phyloP scores from a whole-genome alignment of 2,888 invertebrate genomes.

The Xestoiulus laeticollis region DNA sequence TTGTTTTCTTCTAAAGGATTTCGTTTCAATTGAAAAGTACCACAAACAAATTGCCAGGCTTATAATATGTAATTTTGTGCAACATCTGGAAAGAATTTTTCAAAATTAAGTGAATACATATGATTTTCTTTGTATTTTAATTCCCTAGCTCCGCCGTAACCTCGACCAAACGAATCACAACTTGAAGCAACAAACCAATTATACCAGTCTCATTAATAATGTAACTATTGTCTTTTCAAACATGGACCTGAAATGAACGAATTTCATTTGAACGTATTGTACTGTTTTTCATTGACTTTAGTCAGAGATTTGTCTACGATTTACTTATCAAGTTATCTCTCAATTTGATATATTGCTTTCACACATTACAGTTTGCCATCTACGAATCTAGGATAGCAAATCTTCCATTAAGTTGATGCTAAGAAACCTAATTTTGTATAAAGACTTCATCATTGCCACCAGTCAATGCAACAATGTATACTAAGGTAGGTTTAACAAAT shows the following conservation, averaged over 20 bases:
- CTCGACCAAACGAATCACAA: neutral
- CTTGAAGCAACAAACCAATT: constrained; percentile 16
- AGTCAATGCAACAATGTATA: no score
- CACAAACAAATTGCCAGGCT: neutral
- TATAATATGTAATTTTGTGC: neutral
- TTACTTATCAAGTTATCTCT: no score
- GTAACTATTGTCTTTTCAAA: constrained; percentile 41
- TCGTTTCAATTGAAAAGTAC: neutral
- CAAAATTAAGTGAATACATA: neutral
- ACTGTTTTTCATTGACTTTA: neutral
- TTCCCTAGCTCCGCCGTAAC: neutral
- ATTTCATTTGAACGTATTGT: neutral
- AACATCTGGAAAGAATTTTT: neutral
- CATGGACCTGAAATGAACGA: constrained; percentile 25
- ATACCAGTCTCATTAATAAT: constrained; percentile 38
- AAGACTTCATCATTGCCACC: no score
- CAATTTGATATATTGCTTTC: no score
- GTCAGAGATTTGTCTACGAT: no score
- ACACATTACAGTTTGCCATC: no score
- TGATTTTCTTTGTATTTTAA: neutral
- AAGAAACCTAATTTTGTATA: no score
- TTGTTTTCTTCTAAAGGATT: constrained; percentile 39
- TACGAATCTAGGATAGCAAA: no score
- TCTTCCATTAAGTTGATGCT: no score
- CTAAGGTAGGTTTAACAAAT: no score